These are phyloP conservation scores for Pardosa pseudoannulata DNA, from an alignment of 2,888 invertebrate species.

Conservation along the genomic window DNA sequence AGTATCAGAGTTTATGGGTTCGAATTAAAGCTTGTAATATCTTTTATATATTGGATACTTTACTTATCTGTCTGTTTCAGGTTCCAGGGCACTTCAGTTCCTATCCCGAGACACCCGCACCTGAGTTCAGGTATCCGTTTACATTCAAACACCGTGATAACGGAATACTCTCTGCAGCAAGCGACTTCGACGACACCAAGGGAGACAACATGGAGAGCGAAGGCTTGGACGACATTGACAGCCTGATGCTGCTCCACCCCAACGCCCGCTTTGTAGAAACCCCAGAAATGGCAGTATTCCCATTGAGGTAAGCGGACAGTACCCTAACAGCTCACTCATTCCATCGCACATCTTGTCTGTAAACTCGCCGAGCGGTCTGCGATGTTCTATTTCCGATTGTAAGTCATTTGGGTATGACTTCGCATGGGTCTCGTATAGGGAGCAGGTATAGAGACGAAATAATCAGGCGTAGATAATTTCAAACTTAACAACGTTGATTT, in stretches of 20 bases:
- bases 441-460: no score
- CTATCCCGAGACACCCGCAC: conserved; percentile 46
- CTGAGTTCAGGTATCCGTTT: conserved; percentile 49
- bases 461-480: no score
- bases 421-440: no score
- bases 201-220: conserved; percentile 15
- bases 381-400: no score
- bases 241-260: conserved; percentile 43
- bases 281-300: not conserved
- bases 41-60: no score
- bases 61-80: not conserved
- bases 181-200: conserved; percentile 30
- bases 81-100: conserved; percentile 31
- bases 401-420: no score
- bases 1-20: no score
- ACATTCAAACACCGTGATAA: conserved; percentile 45
- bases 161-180: conserved; percentile 9
- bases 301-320: conserved; percentile 15
- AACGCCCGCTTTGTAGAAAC: conserved; percentile 30
- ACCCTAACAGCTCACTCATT: no score
- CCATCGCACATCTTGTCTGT: no score
- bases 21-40: no score
- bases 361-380: no score
- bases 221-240: conserved; percentile 36
- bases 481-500: no score